Base-by-base conservation (phyloP, 2,888 invertebrate species). In the Leucophenga montana region DNA sequence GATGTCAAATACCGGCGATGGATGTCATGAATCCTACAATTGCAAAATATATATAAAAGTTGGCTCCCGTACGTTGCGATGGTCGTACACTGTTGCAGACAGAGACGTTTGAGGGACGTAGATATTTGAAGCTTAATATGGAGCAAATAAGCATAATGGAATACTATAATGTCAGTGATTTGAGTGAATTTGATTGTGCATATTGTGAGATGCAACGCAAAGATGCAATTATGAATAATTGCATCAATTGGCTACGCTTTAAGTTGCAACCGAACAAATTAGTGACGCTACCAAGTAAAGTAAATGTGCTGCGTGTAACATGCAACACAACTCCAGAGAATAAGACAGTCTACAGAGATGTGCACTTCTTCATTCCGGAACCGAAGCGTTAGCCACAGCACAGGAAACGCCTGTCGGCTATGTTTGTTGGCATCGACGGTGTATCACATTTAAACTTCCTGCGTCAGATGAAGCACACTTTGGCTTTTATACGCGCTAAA, bases 361-460 rank as follows among this genome's bases (percentile, higher is more conserved):
- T 74, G 0, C 66, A 57, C 16, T 67, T 68, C 1, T 74, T 74
- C 3, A 9, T 74, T 53, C 56, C 66, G 14, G 48, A 66, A 1
- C 71, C 73, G 1, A 1, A 4, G 11, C 20, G 14, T 22, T 5
- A 39, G 31, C n/a, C 31, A 16, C 39, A 39, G 39, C 8, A 9
- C 11, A 50, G 16, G 8, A 8, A 39, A 39, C 50, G n/a, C 0
- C 22, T 92, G 66, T 95, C 94, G 76, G 91, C 97, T 0, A 89
- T 97, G 66, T 89, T 97, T 44, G 88, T 97, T 71, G 97, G 97
- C 1, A 89, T 96, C 48, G 96, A 97, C 85, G 93, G 95, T 0
- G 91, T 96, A 33, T 97, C 96, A 0, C 91, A 96, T 74, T 89
- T 95, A 76, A 95, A 95, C 88, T 93, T 95, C 78, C 91, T 94